Base-by-base conservation (phyloP, 2,797 vertebrate genomes). In the Sebastes baramenuke region DNA sequence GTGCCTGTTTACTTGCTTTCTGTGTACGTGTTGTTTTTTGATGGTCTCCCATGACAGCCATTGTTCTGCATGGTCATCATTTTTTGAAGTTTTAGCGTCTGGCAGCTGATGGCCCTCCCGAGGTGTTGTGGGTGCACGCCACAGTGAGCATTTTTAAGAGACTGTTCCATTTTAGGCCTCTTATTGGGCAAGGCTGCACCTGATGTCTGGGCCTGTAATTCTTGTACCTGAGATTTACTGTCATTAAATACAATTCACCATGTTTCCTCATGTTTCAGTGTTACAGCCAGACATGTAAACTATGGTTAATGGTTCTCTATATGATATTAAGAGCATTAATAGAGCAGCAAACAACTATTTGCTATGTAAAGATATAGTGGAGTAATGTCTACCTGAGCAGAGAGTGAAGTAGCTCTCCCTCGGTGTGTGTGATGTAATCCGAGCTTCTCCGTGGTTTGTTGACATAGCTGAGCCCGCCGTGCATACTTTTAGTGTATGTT, bases 31-130 rank as follows among this genome's bases (percentile, higher is more conserved):
- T 92, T 85, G 75, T 91, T 93, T 88, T 92, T 77, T 86, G 74
- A 91, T 80, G 77, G 65, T 87, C 84, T 92, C 92, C 87, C 78
- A 49, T 84, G 90, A 72, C 84, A 25, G 69, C 70, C 78, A 73
- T 87, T 89, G 82, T 91, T 91, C 77, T 92, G 88, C 86, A 80
- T 88, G 85, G 90, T 94, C 92, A 94, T 92, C 87, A 12, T 79
- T 87, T 90, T 81, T 85, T 56, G 10, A 89, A 87, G 79, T 93
- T 90, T 82, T 49, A 67, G 83, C 75, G 70, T 82, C 82, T 92
- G 87, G 88, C 92, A 93, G 91, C 89, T 93, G 93, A 90, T 79
- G 88, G 87, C 85, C 84, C 90, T 92, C 90, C 77, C 36, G 85
- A 92, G 91, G 88, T 88, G 85, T 36, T 75, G 38, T n/a, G 49